Conservation (phyloP, 2,797 vertebrate genomes). For the Falco biarmicus region DNA sequence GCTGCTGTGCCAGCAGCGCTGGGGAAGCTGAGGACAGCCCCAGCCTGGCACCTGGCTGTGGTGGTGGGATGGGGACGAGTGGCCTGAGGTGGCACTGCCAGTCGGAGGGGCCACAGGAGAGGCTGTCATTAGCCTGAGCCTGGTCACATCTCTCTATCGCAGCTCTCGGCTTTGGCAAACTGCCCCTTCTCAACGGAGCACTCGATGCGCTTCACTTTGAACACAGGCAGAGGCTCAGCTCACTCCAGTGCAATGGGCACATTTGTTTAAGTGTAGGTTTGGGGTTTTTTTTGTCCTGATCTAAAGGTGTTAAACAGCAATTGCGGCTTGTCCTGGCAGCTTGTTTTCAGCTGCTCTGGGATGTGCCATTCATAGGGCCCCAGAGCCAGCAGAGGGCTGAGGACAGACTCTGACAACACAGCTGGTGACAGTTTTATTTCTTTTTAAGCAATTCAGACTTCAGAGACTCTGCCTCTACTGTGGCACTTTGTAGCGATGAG, state of each 20-base stretch:
- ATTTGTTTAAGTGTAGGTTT: neutral
- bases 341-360: neutral
- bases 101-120: neutral
- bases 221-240: neutral
- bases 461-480: neutral
- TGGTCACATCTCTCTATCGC: fast-evolving
- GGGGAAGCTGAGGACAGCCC: neutral
- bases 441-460: neutral
- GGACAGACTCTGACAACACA: neutral
- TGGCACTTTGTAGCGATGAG: neutral
- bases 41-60: neutral
- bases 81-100: neutral
- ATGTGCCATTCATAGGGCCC: neutral
- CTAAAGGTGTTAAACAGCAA: neutral
- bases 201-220: neutral
- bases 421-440: neutral
- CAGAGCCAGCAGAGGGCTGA: neutral
- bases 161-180: neutral
- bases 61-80: fast-evolving
- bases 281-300: neutral
- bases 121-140: neutral
- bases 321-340: neutral
- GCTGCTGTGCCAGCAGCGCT: fast-evolving
- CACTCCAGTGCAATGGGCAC: neutral
- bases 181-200: neutral